phyloP scores from a whole-genome alignment of 2,113 vertebrate species.

The Chloroceryle aenea region DNA sequence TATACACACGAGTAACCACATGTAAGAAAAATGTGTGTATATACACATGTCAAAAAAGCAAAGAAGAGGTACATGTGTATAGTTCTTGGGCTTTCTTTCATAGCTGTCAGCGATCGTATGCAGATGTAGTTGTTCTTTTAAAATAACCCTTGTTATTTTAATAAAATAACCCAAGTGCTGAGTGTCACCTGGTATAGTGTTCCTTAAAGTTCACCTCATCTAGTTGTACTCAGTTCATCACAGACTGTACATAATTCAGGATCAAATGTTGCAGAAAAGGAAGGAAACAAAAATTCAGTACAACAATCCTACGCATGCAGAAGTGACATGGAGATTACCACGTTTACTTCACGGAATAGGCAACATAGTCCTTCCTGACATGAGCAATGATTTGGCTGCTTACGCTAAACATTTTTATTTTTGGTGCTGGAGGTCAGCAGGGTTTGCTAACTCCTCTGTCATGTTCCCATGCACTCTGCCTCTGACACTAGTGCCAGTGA shows the following conservation, averaged over 20 bases:
- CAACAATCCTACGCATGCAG: not conserved
- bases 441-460: not conserved
- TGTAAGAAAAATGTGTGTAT: not conserved
- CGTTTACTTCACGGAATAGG: not conserved
- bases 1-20: not conserved
- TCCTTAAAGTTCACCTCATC: not conserved
- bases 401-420: not conserved
- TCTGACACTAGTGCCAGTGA: not conserved
- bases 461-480: not conserved
- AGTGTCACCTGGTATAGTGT: not conserved
- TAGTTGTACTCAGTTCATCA: not conserved
- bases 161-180: not conserved
- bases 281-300: not conserved
- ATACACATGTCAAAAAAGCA: not conserved
- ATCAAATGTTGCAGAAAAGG: not conserved
- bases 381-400: not conserved
- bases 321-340: not conserved
- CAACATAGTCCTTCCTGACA: not conserved
- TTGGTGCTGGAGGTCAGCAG: not conserved
- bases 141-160: not conserved
- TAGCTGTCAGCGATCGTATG: not conserved
- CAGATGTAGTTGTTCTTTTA: not conserved
- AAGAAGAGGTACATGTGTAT: not conserved
- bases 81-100: not conserved
- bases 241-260: not conserved